Evolutionary conservation across 2,888 invertebrate genomes (phyloP).

Genomic region (Leptopilina drosophilae): DNA sequence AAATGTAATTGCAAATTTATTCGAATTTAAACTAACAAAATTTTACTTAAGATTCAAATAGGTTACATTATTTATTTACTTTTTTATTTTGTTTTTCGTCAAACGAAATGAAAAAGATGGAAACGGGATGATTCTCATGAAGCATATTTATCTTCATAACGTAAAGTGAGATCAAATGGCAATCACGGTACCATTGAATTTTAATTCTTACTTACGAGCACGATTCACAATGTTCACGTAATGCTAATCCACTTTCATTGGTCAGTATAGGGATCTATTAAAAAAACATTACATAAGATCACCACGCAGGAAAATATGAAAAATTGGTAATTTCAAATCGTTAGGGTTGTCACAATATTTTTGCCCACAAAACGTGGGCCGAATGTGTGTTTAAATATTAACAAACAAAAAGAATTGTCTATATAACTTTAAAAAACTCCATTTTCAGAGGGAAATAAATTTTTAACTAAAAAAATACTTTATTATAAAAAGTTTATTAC

Average conservation of each 20-base stretch:
- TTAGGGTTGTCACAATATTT: conserved; percentile 16
- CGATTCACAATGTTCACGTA: conserved; percentile 59
- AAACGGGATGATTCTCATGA: conserved; percentile 11
- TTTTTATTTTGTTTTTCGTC: not conserved
- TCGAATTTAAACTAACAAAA: too few species aligned
- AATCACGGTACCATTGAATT: conserved; percentile 42
- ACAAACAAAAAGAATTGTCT: too few species aligned
- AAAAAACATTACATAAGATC: conserved; percentile 11
- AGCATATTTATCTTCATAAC: not conserved
- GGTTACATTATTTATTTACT: not conserved
- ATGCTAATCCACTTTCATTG: conserved; percentile 53
- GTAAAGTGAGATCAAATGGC: conserved; percentile 7
- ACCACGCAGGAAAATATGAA: not conserved
- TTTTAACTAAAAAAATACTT: too few species aligned
- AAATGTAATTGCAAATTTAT: too few species aligned
- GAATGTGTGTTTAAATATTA: not conserved
- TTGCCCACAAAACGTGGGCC: not conserved
- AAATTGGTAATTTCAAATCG: conserved; percentile 15
- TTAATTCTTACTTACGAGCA: conserved; percentile 49
- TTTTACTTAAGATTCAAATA: not conserved
- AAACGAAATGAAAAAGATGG: not conserved
- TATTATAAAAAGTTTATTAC: too few species aligned
- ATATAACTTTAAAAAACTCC: too few species aligned
- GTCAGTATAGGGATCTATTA: conserved; percentile 30
- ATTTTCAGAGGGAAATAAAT: too few species aligned